Evolutionary conservation across 1,140 invertebrate genomes (phyloP).

Genomic region (Drosophila oshimai): DNA sequence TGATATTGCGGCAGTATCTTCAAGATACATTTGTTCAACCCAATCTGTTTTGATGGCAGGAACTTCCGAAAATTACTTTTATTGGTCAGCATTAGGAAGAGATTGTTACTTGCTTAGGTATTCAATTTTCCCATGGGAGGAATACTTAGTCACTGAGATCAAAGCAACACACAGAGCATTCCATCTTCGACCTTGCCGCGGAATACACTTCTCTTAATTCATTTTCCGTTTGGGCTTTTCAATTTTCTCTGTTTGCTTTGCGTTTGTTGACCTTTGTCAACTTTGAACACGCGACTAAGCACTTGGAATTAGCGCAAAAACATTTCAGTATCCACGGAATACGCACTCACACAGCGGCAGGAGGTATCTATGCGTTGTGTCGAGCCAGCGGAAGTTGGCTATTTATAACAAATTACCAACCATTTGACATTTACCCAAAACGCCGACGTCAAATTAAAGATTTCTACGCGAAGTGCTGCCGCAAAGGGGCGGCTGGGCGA

Average conservation of each 20-base stretch:
- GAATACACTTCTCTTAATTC: constrained; percentile 21
- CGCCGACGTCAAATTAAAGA: constrained; percentile 65
- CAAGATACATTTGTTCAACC: constrained; percentile 27
- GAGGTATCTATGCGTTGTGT: constrained; percentile 22
- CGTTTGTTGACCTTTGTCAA: constrained; percentile 79
- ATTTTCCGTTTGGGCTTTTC: constrained; percentile 7
- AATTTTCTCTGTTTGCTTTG: constrained; percentile 10
- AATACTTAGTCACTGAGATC: too few species aligned
- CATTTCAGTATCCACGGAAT: constrained; percentile 25
- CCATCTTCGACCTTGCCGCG: constrained; percentile 15
- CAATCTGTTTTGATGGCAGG: constrained; percentile 11
- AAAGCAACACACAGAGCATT: constrained; percentile 20
- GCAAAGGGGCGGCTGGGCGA: constrained; percentile 30
- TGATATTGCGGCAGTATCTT: constrained; percentile 14
- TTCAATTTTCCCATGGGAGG: background rate
- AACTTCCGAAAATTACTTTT: constrained; percentile 39
- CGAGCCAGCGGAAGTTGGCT: constrained; percentile 65
- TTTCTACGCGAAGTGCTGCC: constrained; percentile 10
- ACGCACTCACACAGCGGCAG: background rate
- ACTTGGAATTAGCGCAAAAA: constrained; percentile 72
- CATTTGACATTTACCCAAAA: constrained; percentile 78
- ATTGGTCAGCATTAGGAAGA: constrained; percentile 30
- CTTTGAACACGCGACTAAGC: constrained; percentile 69
- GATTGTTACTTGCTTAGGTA: constrained; percentile 22
- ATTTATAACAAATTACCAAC: constrained; percentile 79